phyloP scores from a whole-genome alignment of 1,140 invertebrate genomes.

The Aricia agestis region DNA sequence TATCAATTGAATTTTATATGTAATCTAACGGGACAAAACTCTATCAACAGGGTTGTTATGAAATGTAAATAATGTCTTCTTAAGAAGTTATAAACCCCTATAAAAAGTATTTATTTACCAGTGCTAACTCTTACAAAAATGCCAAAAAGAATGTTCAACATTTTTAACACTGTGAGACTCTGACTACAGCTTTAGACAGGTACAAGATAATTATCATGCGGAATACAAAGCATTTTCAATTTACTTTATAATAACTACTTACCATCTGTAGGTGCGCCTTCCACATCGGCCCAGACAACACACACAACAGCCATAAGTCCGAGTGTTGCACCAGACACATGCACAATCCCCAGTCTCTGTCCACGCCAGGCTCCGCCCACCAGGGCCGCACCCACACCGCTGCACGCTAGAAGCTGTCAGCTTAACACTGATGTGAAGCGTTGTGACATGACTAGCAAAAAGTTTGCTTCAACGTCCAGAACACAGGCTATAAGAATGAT shows the following conservation, averaged over 20 bases:
- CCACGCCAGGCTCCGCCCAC: slow-evolving; percentile 82
- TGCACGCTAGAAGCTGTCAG: slow-evolving; percentile 90
- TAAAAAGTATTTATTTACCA: too few species aligned
- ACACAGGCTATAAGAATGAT: slow-evolving; percentile 54
- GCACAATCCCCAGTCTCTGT: slow-evolving; percentile 81
- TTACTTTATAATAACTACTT: slow-evolving; percentile 33
- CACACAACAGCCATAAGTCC: slow-evolving; percentile 90
- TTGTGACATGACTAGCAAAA: slow-evolving; percentile 67
- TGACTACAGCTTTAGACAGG: too few species aligned
- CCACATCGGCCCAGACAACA: slow-evolving; percentile 89
- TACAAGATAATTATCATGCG: too few species aligned
- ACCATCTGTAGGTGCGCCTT: slow-evolving; percentile 81
- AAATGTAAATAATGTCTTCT: too few species aligned
- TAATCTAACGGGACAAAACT: too few species aligned
- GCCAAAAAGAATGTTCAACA: too few species aligned
- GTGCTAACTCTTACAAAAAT: too few species aligned
- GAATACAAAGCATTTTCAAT: too few species aligned
- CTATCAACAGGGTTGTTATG: too few species aligned
- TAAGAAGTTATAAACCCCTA: too few species aligned
- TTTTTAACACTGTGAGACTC: too few species aligned
- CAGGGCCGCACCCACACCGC: slow-evolving; percentile 89
- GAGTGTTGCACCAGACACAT: slow-evolving; percentile 87
- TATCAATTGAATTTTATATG: too few species aligned
- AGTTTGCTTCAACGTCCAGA: slow-evolving; percentile 80
- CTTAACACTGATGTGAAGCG: slow-evolving; percentile 70